A percentile compares a stretch with the other conserved stretches of the same genome.
These are phyloP conservation scores for Dinoponera quadriceps DNA, from an alignment of 1,140 invertebrate species.

Conservation along the genomic window DNA sequence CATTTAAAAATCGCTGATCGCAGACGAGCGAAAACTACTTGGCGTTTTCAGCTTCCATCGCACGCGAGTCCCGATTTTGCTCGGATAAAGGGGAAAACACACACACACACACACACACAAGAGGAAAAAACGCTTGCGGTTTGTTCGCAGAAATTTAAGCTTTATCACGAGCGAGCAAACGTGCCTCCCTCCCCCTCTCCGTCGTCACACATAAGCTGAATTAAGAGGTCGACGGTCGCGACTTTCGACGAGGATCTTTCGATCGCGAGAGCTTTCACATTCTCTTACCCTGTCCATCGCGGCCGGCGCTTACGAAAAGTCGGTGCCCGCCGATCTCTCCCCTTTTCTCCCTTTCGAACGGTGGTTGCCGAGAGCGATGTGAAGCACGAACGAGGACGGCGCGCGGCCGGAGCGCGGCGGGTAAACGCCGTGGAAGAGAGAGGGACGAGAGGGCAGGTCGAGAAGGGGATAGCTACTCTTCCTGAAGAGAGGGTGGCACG, in stretches of 20 bases:
- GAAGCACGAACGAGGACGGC: constrained; percentile 20
- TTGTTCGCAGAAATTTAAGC: constrained; percentile 37
- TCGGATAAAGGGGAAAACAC: no score
- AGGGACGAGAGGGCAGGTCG: constrained; percentile 32
- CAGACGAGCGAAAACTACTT: background rate
- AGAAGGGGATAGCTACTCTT: constrained; percentile 64
- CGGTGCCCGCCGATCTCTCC: constrained; percentile 18
- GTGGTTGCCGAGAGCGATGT: background rate
- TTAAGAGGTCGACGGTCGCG: constrained; percentile 56
- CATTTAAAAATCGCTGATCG: background rate
- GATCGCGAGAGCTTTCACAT: constrained; percentile 35
- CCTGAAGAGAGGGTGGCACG: constrained; percentile 65
- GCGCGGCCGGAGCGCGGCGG: background rate
- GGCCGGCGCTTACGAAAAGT: constrained; percentile 57
- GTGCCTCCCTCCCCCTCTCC: background rate
- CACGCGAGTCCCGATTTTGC: background rate
- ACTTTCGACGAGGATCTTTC: constrained; percentile 48
- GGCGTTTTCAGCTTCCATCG: constrained; percentile 8
- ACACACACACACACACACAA: background rate
- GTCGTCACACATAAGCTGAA: constrained; percentile 56
- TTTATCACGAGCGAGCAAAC: constrained; percentile 33
- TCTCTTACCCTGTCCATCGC: constrained; percentile 19
- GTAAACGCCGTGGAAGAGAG: background rate
- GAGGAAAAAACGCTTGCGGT: background rate
- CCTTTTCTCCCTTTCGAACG: constrained; percentile 5